Conservation (phyloP, 2,113 vertebrate species). For the Gnathonemus echidnorhynchus region DNA sequence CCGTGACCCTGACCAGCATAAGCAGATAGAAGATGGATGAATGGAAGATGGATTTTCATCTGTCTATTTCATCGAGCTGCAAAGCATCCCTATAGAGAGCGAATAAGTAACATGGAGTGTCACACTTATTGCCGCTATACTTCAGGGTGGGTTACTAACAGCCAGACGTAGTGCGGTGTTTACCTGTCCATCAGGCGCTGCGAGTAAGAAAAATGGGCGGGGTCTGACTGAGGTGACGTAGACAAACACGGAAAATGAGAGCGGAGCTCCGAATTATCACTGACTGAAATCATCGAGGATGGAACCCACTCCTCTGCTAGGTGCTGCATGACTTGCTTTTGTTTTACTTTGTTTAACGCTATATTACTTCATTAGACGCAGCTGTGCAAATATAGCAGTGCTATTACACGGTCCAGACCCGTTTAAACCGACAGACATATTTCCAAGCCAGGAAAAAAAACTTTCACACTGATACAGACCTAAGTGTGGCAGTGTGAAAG, state of each 20-base stretch:
- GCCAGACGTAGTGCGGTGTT: not conserved
- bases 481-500: not conserved
- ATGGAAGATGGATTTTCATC: not conserved
- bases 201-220: not conserved
- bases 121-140: not conserved
- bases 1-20: not conserved
- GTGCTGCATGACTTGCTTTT: not conserved
- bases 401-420: not conserved
- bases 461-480: not conserved
- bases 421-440: not conserved
- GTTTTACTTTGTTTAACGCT: not conserved
- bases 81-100: not conserved
- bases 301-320: not conserved
- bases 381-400: not conserved
- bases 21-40: not conserved
- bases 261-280: not conserved
- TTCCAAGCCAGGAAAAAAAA: not conserved
- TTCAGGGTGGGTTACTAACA: not conserved
- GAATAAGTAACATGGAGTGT: not conserved
- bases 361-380: not conserved
- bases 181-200: not conserved
- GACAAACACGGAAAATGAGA: not conserved
- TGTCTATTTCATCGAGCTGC: not conserved
- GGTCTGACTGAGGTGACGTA: not conserved
- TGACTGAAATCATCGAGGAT: not conserved